phyloP scores from a whole-genome alignment of 2,113 vertebrate species.

The Corythornis cristatus region DNA sequence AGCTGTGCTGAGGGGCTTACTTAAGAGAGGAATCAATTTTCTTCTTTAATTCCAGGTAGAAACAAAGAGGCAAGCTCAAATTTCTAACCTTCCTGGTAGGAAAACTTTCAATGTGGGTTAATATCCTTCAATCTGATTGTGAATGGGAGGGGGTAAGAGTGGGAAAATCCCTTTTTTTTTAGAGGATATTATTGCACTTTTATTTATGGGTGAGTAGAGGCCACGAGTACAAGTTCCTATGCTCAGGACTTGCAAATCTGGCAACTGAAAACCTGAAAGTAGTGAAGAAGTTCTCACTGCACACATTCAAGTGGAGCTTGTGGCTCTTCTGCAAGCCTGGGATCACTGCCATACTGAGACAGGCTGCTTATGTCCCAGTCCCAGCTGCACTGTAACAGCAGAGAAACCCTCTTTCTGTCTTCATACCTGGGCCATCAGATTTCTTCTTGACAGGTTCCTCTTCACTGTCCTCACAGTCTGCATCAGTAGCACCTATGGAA shows the following conservation, averaged over 20 bases:
- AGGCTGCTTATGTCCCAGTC: background rate
- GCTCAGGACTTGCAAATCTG: background rate
- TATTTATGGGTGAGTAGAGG: background rate
- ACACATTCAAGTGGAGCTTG: background rate
- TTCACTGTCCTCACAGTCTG: conserved; percentile 76
- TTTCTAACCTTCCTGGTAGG: background rate
- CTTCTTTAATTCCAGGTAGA: background rate
- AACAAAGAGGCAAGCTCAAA: background rate
- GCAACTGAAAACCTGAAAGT: background rate
- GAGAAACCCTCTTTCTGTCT: background rate
- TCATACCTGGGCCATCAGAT: conserved; percentile 82
- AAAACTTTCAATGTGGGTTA: background rate
- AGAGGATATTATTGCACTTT: background rate
- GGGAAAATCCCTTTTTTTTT: background rate
- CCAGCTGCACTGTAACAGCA: background rate
- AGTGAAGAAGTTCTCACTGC: background rate
- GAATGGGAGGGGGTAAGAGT: background rate
- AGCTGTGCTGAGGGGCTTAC: background rate
- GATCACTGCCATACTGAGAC: background rate
- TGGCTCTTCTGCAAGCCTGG: background rate
- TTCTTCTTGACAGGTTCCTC: conserved; percentile 80
- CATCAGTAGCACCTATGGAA: conserved; percentile 65
- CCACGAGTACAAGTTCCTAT: background rate
- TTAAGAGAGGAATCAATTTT: background rate
- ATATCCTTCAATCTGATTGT: background rate